Conservation (phyloP, 2,113 vertebrate species). For the Vireo altiloquus region DNA sequence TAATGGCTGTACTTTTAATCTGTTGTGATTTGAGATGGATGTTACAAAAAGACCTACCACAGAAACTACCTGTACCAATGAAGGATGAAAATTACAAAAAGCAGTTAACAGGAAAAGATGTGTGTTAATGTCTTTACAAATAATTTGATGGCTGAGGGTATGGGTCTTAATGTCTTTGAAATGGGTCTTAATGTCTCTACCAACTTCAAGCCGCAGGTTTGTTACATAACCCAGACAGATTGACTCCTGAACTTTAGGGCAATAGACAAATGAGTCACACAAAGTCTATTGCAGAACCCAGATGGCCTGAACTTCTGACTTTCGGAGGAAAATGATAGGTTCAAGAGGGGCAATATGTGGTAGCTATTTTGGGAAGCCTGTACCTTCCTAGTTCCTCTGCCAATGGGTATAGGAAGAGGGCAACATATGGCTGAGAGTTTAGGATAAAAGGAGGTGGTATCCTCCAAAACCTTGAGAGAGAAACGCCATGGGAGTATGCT, state of each 20-base stretch:
- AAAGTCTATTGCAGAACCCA: neutral
- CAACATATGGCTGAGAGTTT: too few species aligned
- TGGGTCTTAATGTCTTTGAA: neutral
- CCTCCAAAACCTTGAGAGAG: neutral
- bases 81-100: neutral
- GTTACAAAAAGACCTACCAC: neutral
- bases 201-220: neutral
- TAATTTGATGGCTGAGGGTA: neutral
- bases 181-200: neutral
- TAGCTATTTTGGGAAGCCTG: neutral
- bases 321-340: neutral
- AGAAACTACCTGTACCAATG: neutral
- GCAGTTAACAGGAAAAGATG: neutral
- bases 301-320: neutral
- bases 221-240: neutral
- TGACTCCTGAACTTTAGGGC: neutral
- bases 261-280: neutral
- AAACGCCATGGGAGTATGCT: neutral
- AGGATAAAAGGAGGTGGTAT: neutral
- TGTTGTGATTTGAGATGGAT: neutral
- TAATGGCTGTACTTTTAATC: neutral
- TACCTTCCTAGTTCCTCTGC: neutral
- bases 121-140: neutral
- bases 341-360: rapidly evolving
- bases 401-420: neutral